Evolutionary conservation across 2,888 invertebrate species (phyloP).

Genomic region (Sthenelais limicola): DNA sequence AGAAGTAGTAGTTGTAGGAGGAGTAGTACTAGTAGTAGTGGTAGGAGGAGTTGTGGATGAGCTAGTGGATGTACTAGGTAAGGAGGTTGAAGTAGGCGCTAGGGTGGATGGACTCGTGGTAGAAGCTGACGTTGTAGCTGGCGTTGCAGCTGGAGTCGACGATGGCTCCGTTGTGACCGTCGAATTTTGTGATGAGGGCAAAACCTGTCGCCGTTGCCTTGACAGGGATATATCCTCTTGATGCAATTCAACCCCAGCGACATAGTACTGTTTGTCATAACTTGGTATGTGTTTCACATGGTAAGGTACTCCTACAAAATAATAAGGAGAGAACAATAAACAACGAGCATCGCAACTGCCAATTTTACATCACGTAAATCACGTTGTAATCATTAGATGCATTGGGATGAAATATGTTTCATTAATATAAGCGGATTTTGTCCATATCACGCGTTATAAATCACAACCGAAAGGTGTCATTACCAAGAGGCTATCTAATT

Average conservation of each 20-base stretch:
- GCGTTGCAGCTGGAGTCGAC: neutral
- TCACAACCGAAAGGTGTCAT: no score
- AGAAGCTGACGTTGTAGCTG: neutral
- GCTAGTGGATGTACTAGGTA: neutral
- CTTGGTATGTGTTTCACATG: conserved; percentile 11
- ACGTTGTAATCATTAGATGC: no score
- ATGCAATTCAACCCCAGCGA: conserved; percentile 15
- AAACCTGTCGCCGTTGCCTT: conserved; percentile 22
- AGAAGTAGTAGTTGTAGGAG: neutral
- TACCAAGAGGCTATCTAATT: no score
- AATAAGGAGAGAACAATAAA: neutral
- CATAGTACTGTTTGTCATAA: neutral
- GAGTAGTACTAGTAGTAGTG: neutral
- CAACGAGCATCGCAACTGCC: no score
- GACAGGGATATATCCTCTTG: conserved; percentile 22
- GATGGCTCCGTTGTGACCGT: neutral
- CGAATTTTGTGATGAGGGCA: conserved; percentile 1
- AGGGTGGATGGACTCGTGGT: conserved; percentile 4
- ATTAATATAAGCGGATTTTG: no score
- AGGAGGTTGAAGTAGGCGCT: neutral
- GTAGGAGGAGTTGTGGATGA: conserved; percentile 6
- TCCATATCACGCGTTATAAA: no score
- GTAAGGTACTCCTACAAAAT: conserved; percentile 18
- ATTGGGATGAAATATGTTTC: no score
- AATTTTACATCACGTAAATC: no score